These are phyloP conservation scores for Nemotelus nigrinus DNA, from an alignment of 2,888 invertebrate genomes.

Conservation along the genomic window DNA sequence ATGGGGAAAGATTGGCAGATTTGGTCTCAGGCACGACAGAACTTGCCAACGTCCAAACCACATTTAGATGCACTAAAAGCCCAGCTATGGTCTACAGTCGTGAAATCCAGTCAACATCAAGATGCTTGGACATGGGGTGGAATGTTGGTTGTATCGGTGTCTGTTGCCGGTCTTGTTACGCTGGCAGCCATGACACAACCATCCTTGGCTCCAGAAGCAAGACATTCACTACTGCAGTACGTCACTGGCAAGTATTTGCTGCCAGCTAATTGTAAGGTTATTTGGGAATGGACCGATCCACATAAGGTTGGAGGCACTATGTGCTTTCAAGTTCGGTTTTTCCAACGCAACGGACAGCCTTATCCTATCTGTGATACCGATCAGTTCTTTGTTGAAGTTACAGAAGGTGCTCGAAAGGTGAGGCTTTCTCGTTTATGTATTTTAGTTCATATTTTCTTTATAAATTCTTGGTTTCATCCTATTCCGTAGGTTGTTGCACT, in stretches of 20 bases:
- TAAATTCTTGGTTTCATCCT: neutral
- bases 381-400: conserved; percentile 86
- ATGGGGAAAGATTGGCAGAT: conserved; percentile 81
- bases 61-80: conserved; percentile 81
- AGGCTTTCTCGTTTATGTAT: neutral
- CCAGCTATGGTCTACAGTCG: conserved; percentile 86
- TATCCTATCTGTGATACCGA: conserved; percentile 95
- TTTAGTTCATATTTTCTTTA: neutral
- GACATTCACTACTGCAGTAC: conserved; percentile 88
- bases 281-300: conserved; percentile 92
- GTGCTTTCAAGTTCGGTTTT: conserved; percentile 90
- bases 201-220: conserved; percentile 87
- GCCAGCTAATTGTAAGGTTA: conserved; percentile 83
- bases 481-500: conserved; percentile 77
- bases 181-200: conserved; percentile 92
- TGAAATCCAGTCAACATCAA: conserved; percentile 85
- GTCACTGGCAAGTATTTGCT: conserved; percentile 91
- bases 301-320: conserved; percentile 90
- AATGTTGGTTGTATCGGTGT: conserved; percentile 90
- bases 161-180: conserved; percentile 88
- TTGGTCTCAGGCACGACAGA: conserved; percentile 84
- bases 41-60: conserved; percentile 83
- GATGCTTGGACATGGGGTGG: conserved; percentile 94
- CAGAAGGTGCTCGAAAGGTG: conserved; percentile 83
- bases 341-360: conserved; percentile 91